phyloP scores from a whole-genome alignment of 2,113 vertebrate genomes.

The Pelusios castaneus region DNA sequence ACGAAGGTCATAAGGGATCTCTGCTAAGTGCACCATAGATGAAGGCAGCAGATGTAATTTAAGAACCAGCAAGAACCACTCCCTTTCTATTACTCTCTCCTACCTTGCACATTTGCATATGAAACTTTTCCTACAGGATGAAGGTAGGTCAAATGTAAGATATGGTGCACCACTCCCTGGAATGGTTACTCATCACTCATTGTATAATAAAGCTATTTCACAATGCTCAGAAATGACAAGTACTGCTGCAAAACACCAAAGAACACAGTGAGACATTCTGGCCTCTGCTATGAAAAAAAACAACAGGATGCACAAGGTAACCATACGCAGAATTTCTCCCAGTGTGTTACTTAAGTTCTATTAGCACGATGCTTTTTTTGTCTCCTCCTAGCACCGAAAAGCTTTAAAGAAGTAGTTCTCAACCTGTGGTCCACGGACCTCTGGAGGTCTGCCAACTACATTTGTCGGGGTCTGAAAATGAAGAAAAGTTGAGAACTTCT shows the following conservation, averaged over 20 bases:
- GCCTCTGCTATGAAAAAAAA: neutral
- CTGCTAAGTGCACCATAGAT: neutral
- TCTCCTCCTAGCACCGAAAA: neutral
- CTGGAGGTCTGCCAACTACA: neutral
- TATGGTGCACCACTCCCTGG: neutral
- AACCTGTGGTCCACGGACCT: neutral
- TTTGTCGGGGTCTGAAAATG: neutral
- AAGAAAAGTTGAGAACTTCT: neutral
- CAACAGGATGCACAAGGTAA: neutral
- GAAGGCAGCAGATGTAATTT: neutral
- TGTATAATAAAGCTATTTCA: neutral
- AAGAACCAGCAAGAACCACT: neutral
- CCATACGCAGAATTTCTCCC: neutral
- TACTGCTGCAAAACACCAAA: neutral
- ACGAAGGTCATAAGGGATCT: neutral
- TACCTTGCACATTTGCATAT: neutral
- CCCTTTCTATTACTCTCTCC: neutral
- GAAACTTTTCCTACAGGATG: neutral
- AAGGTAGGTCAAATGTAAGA: neutral
- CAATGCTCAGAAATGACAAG: neutral
- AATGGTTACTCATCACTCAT: neutral
- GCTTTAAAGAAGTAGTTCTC: neutral
- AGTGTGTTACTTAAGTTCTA: neutral
- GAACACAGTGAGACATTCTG: neutral
- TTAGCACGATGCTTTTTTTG: neutral